Evolutionary conservation across 2,113 vertebrate species (phyloP).

Genomic region (Ursus arctos): DNA sequence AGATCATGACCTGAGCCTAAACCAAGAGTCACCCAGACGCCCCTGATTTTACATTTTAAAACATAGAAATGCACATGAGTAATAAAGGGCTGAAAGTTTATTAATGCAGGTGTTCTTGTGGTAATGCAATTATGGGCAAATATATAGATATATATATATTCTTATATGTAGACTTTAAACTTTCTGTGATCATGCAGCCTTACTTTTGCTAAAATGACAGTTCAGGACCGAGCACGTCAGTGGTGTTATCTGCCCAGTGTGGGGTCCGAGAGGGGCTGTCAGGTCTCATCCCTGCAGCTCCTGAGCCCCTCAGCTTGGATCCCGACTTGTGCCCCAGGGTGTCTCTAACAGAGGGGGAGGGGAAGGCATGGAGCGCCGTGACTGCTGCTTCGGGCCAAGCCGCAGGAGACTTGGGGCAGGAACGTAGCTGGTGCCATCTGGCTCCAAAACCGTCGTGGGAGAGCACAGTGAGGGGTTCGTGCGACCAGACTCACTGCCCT

Average conservation of each 20-base stretch:
- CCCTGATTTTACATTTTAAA: neutral
- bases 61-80: neutral
- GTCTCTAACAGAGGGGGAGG: neutral
- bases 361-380: rapidly evolving
- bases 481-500: neutral
- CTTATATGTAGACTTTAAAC: neutral
- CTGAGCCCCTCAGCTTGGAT: neutral
- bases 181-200: neutral
- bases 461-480: neutral
- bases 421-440: too few relatives aligned
- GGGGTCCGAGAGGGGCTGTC: neutral
- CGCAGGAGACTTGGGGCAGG: neutral
- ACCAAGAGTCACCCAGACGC: too few relatives aligned
- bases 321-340: rapidly evolving
- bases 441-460: too few relatives aligned
- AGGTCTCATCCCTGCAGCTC: neutral
- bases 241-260: neutral
- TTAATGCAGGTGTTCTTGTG: neutral
- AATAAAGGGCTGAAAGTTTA: neutral
- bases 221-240: rapidly evolving
- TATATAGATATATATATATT: too few relatives aligned
- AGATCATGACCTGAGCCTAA: too few relatives aligned
- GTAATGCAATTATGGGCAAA: neutral
- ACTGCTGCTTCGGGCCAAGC: neutral
- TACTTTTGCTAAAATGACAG: neutral